Percentiles rank a stretch among this genome's conserved stretches.
Evolutionary conservation across 2,113 vertebrate genomes (phyloP).

Genomic region (Pollimyrus isidori): DNA sequence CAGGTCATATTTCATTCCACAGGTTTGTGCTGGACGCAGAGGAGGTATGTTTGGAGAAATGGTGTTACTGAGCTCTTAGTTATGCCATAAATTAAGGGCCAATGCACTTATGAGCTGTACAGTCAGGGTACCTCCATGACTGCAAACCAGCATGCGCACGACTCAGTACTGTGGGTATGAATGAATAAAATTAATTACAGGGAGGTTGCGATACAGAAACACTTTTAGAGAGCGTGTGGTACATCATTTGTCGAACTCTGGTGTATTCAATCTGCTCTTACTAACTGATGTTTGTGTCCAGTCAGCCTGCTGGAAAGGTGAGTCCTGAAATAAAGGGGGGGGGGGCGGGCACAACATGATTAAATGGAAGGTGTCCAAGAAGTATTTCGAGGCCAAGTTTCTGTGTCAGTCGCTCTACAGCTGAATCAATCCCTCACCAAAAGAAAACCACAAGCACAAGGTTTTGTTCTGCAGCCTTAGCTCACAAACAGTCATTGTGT

Average conservation of each 20-base stretch:
- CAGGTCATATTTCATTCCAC: not conserved
- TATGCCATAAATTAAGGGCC: not conserved
- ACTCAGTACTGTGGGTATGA: not conserved
- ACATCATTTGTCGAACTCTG: not conserved
- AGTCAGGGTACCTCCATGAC: not conserved
- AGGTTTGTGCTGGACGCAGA: not conserved
- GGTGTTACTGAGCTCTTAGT: not conserved
- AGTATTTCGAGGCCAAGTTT: not conserved
- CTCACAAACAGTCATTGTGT: not conserved
- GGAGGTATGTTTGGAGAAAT: not conserved
- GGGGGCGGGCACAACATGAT: not conserved
- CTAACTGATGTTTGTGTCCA: not conserved
- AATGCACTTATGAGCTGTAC: not conserved
- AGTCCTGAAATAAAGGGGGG: not conserved
- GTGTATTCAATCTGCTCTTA: not conserved
- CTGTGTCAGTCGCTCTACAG: not conserved
- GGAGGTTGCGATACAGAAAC: not conserved
- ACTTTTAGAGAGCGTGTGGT: not conserved
- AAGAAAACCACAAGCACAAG: not conserved
- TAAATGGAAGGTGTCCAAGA: not conserved
- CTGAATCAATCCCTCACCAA: not conserved
- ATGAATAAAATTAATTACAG: not conserved
- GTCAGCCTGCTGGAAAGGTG: not conserved
- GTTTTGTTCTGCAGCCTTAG: not conserved
- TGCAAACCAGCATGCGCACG: not conserved